Evolutionary conservation across 2,797 vertebrate genomes (phyloP), one percentile per base, ranked within the genome.

Genomic region (Somateria mollissima): DNA sequence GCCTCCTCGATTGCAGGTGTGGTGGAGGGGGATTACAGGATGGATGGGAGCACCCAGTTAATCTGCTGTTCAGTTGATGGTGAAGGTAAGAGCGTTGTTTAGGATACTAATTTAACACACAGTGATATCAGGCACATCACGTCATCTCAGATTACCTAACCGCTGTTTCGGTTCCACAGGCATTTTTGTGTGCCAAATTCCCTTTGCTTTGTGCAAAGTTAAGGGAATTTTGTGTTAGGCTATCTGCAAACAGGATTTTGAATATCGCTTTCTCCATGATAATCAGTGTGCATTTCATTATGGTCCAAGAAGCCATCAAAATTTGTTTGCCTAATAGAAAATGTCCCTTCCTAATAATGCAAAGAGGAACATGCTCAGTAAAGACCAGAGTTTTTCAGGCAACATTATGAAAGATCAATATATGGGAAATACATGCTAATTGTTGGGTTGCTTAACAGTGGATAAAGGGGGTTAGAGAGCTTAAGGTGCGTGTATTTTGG

Each of bases 61-160:
- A 99, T 99, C 97, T 99, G 99, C 97, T 98, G 99, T 87, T 99
- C 99, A 6, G 96, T 98, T 85, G 99, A 99, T 3, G 99, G 99
- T 84, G 99, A 99, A 98, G 98, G 99, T 99, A 90, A 92, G 78
- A 90, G 27, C 8, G 3, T 64, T 51, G 51, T 66, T 95, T 60
- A 62, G 16, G 76, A 25, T 57, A 13, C 72, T 91, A 39, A 69
- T 93, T 51, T 37, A 73, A 34, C 14, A 27, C 70, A 47, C 32
- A 53, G 5, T 71, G 79, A 20, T 70, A 54, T 30, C 32, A 41
- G 66, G 30, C 61, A 41, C 71, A 49, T 85, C 30, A 22, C 49
- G 34, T 62, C 30, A 51, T 36, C 27, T 49, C 45, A 36, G 56
- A 51, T 91, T 27, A 72, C 32, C 65, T 77, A 69, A 87, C 64